These are phyloP conservation scores for Glaucopsyche alexis DNA, from an alignment of 2,888 invertebrate species.

Conservation along the genomic window DNA sequence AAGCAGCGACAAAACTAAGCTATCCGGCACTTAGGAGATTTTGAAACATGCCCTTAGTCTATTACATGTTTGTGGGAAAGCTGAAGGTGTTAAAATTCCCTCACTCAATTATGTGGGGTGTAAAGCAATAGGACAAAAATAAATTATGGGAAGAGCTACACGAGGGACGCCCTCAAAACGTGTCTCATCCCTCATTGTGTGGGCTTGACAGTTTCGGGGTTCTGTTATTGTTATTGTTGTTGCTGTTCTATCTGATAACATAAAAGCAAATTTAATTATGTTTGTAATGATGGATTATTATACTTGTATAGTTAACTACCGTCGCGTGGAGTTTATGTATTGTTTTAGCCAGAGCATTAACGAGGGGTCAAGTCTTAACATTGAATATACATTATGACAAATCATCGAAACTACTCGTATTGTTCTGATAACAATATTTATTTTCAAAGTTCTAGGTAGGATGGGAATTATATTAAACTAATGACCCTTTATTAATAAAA, in stretches of 20 bases:
- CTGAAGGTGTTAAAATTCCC: slow-evolving; percentile 13
- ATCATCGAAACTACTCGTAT: neutral
- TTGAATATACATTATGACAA: neutral
- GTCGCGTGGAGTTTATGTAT: neutral
- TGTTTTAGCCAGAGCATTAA: neutral
- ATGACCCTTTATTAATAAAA: too few species aligned
- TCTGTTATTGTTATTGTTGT: neutral
- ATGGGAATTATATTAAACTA: neutral
- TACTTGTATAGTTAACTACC: slow-evolving; percentile 1
- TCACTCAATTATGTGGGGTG: slow-evolving; percentile 15
- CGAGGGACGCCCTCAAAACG: neutral
- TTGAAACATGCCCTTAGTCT: too few species aligned
- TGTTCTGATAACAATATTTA: neutral
- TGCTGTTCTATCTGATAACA: slow-evolving; percentile 8
- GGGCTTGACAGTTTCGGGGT: slow-evolving; percentile 9
- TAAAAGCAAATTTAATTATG: slow-evolving; percentile 21
- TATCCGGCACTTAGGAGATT: too few species aligned
- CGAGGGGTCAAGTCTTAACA: neutral
- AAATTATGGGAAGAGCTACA: neutral
- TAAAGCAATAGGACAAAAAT: slow-evolving; percentile 12
- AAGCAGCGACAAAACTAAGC: too few species aligned
- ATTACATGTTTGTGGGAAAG: neutral
- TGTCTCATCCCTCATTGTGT: slow-evolving; percentile 10
- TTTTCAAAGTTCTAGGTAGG: neutral
- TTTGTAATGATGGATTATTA: slow-evolving; percentile 7